Conservation (phyloP, 35 echinoderm and acorn worm species). For the Ptychodera flava region DNA sequence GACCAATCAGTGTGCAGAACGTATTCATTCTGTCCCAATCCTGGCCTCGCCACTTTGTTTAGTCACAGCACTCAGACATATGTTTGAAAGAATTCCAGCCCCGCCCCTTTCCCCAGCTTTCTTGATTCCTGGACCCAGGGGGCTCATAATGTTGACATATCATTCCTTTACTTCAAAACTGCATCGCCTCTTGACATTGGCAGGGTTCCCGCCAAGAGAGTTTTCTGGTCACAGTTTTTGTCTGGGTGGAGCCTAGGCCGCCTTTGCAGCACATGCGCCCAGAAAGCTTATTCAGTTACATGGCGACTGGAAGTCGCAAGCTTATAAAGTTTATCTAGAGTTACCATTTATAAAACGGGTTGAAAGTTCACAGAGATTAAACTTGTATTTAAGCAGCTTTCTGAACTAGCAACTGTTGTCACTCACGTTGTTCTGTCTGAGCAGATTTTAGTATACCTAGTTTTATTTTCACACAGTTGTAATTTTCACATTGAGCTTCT, state of each 20-base stretch:
- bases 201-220: neutral
- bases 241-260: neutral
- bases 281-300: neutral
- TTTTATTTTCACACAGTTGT: neutral
- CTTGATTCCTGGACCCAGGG: too few species aligned
- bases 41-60: neutral
- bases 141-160: too few species aligned
- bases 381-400: neutral
- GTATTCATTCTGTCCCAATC: neutral
- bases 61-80: neutral
- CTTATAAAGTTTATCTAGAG: neutral
- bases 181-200: neutral
- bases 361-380: neutral
- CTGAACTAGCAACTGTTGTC: neutral
- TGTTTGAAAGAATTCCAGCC: neutral
- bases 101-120: neutral
- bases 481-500: neutral
- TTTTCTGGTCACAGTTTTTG: neutral
- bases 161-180: too few species aligned
- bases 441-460: neutral
- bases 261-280: neutral
- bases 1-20: neutral
- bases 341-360: neutral
- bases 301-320: neutral
- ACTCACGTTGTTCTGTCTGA: neutral